phyloP scores from a whole-genome alignment of 2,888 invertebrate species.

The Brachylomia viminalis region DNA sequence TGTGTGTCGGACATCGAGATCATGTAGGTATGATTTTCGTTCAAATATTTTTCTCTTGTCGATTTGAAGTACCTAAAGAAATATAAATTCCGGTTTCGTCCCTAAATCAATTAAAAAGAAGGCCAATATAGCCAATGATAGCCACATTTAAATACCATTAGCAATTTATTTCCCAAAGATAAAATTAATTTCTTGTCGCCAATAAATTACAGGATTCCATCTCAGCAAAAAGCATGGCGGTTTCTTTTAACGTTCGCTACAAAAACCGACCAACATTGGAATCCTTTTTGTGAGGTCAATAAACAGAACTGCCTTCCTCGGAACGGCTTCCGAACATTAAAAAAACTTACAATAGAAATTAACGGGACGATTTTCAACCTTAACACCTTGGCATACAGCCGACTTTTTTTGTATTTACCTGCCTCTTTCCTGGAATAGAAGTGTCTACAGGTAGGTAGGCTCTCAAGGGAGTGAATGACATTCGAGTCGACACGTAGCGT shows the following conservation, averaged over 20 bases:
- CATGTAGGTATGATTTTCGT: neutral
- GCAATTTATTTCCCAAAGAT: slow-evolving; percentile 59
- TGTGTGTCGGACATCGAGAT: neutral
- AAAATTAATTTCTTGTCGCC: slow-evolving; percentile 63
- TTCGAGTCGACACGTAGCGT: slow-evolving; percentile 60
- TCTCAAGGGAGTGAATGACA: slow-evolving; percentile 70
- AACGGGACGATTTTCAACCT: slow-evolving; percentile 44
- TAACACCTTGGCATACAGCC: slow-evolving; percentile 41
- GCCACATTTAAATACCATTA: slow-evolving; percentile 34
- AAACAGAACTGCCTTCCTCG: slow-evolving; percentile 77
- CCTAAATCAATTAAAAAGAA: slow-evolving; percentile 28
- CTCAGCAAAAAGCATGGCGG: slow-evolving; percentile 73
- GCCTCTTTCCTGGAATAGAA: slow-evolving; percentile 63
- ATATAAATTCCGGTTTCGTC: neutral
- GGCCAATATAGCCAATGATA: slow-evolving; percentile 16
- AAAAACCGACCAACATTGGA: slow-evolving; percentile 81
- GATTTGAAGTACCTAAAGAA: neutral
- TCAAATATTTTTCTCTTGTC: neutral
- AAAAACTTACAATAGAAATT: slow-evolving; percentile 66
- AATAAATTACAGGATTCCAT: slow-evolving; percentile 71
- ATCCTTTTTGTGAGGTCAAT: slow-evolving; percentile 82
- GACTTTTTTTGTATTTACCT: slow-evolving; percentile 41
- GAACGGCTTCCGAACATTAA: slow-evolving; percentile 78
- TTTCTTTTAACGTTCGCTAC: slow-evolving; percentile 74
- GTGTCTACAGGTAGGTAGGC: slow-evolving; percentile 55